Evolutionary conservation across 53 echinoderm and acorn worm genomes (phyloP).

Genomic region (Apostichopus leukothele): DNA sequence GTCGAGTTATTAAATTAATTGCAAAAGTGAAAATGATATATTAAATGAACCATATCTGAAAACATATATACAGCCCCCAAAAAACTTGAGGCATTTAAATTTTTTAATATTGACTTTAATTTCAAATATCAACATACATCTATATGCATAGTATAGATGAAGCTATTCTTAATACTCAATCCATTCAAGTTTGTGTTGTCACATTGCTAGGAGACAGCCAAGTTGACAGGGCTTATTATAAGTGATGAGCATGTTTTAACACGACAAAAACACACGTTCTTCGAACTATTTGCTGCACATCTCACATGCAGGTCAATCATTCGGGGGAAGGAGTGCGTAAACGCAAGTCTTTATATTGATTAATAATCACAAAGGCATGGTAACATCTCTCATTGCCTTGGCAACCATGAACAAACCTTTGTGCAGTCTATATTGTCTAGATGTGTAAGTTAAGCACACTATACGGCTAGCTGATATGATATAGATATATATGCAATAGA

Average conservation of each 20-base stretch:
- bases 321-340: background rate
- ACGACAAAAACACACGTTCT: background rate
- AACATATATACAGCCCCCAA: too few species aligned
- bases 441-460: background rate
- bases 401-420: background rate
- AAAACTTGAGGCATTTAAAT: too few species aligned
- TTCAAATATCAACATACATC: too few species aligned
- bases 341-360: constrained; percentile 4
- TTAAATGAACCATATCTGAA: too few species aligned
- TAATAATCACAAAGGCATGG: background rate
- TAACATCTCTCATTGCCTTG: constrained; percentile 9
- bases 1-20: too few species aligned
- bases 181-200: background rate
- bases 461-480: background rate
- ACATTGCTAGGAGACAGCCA: background rate
- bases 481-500: background rate
- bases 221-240: background rate
- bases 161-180: too few species aligned
- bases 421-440: too few species aligned
- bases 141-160: too few species aligned
- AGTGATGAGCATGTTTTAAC: constrained; percentile 2
- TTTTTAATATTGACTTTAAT: too few species aligned
- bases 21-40: too few species aligned
- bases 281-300: background rate
- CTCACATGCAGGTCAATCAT: background rate